A percentile compares a stretch with the other conserved stretches of the same genome.
Evolutionary conservation across 2,888 invertebrate species (phyloP).

Genomic region (Pherbina coryleti): DNA sequence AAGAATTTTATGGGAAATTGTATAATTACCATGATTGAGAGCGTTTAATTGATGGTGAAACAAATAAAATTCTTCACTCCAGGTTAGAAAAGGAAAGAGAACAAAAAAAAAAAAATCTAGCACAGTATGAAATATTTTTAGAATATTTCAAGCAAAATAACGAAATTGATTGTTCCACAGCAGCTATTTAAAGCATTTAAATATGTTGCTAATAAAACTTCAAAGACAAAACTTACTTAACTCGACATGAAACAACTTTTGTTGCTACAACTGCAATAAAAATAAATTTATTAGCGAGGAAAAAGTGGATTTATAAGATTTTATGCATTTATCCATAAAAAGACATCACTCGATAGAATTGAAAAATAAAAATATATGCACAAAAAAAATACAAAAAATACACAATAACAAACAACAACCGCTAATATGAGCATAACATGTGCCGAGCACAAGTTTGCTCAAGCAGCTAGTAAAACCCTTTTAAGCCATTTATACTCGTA

Average conservation of each 20-base stretch:
- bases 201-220: too few relatives aligned
- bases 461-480: conserved; percentile 24
- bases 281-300: not conserved
- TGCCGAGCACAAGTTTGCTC: conserved; percentile 36
- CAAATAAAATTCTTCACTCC: not conserved
- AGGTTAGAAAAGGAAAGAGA: not conserved
- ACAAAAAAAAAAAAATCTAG: not conserved
- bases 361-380: not conserved
- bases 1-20: not conserved
- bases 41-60: not conserved
- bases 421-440: conserved; percentile 39
- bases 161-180: not conserved
- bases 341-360: not conserved
- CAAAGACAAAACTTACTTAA: too few relatives aligned
- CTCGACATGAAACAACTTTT: not conserved
- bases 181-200: not conserved
- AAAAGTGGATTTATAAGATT: conserved; percentile 16
- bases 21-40: not conserved
- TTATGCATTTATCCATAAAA: conserved; percentile 23
- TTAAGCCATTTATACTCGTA: not conserved
- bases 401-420: not conserved
- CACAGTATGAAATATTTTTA: too few relatives aligned
- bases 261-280: not conserved
- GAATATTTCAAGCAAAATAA: too few relatives aligned
- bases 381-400: too few relatives aligned